phyloP scores from a whole-genome alignment of 2,113 vertebrate species.

The Microtus ochrogaster region DNA sequence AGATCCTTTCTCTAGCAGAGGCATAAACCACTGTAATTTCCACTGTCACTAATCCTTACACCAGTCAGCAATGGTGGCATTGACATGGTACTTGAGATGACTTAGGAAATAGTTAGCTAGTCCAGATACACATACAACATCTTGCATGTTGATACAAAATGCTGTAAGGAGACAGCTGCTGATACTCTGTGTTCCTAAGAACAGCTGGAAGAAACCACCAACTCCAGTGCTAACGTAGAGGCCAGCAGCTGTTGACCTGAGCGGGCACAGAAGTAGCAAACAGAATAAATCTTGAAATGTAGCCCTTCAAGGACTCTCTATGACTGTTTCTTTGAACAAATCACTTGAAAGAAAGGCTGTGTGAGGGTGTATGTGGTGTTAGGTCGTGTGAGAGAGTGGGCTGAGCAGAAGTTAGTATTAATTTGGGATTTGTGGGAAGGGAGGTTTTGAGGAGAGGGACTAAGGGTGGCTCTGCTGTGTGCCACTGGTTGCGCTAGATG shows the following conservation, averaged over 20 bases:
- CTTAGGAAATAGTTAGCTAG: neutral
- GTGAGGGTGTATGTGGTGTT: neutral
- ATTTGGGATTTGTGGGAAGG: slow-evolving; percentile 50
- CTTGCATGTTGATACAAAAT: neutral
- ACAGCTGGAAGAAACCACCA: slow-evolving; percentile 25
- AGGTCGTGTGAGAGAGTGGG: neutral
- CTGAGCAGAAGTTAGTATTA: slow-evolving; percentile 58
- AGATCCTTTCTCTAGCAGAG: neutral
- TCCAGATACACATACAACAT: neutral
- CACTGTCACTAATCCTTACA: neutral
- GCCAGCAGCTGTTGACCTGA: neutral
- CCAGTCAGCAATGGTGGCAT: neutral
- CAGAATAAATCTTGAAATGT: neutral
- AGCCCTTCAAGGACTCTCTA: neutral
- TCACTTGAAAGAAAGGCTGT: neutral
- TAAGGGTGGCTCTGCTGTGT: neutral
- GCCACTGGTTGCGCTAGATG: neutral
- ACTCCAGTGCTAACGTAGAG: neutral
- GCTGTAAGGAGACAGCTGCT: neutral
- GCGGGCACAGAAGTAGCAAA: neutral
- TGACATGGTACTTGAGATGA: neutral
- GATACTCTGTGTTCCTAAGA: neutral
- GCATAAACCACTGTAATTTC: neutral
- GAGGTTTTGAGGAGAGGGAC: neutral
- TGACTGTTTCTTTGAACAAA: neutral